These are phyloP conservation scores for Lacerta agilis DNA, from an alignment of 2,797 vertebrate genomes.

Conservation along the genomic window DNA sequence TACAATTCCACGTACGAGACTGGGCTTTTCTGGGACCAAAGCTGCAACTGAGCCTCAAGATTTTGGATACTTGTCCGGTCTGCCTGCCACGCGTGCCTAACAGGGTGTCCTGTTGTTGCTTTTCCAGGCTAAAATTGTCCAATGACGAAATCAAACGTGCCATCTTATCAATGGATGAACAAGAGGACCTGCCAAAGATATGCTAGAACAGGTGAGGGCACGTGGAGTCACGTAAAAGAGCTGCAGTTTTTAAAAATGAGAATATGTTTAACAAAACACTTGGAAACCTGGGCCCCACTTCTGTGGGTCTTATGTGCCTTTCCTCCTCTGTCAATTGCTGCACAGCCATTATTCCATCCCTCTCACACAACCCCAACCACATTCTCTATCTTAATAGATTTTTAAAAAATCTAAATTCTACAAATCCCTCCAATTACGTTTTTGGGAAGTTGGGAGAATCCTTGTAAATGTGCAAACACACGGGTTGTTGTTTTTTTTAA, in stretches of 20 bases:
- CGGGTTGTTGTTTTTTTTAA: too few relatives aligned
- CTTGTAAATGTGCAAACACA: neutral
- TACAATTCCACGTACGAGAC: neutral
- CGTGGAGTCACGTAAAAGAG: too few relatives aligned
- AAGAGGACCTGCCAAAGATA: conserved; percentile 98
- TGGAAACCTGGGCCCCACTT: too few relatives aligned
- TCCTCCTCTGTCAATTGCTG: neutral
- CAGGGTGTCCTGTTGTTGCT: neutral
- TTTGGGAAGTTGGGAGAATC: neutral
- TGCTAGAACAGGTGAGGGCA: conserved; percentile 93
- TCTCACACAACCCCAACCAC: neutral
- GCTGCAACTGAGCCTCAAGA: neutral
- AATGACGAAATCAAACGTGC: conserved; percentile 98
- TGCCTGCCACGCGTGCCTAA: neutral
- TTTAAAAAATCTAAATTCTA: neutral
- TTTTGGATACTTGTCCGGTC: rapidly evolving
- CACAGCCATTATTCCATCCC: neutral
- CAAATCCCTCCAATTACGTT: neutral
- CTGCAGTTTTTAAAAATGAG: neutral
- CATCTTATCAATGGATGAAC: conserved; percentile 97
- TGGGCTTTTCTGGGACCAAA: neutral
- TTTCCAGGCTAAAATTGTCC: conserved; percentile 91
- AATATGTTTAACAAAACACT: neutral
- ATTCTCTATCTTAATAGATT: neutral
- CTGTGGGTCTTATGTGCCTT: neutral